These are phyloP conservation scores for Hypomesus transpacificus DNA, from an alignment of 2,113 vertebrate genomes.

Conservation along the genomic window DNA sequence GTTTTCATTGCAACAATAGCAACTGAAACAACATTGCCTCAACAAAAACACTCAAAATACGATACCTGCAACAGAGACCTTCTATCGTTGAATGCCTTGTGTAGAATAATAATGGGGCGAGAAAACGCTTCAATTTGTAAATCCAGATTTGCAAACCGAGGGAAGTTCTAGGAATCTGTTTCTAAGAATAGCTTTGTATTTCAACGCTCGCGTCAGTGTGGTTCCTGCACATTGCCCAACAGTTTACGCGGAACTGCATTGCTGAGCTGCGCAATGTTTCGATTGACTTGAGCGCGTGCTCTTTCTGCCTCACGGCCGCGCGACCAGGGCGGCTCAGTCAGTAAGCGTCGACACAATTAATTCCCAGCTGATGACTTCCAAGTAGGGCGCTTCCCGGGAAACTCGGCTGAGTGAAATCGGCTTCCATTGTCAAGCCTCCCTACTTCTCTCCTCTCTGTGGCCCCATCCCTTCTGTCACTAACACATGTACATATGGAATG, in stretches of 20 bases:
- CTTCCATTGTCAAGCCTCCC: constrained; percentile 35
- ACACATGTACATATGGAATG: no score
- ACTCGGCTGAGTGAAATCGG: constrained; percentile 49
- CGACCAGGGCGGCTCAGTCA: constrained; percentile 9
- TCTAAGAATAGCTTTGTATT: constrained; percentile 62
- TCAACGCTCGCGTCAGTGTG: constrained; percentile 42
- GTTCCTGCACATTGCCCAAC: background rate
- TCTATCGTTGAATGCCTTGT: background rate
- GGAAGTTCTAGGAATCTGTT: constrained; percentile 60
- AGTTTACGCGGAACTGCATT: constrained; percentile 38
- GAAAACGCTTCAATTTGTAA: constrained; percentile 15
- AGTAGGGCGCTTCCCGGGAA: constrained; percentile 64
- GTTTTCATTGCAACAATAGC: no score
- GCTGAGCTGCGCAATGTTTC: constrained; percentile 16
- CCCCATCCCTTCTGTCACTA: no score
- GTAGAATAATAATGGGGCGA: background rate
- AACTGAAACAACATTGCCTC: no score
- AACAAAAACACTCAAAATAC: no score
- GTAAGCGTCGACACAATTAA: constrained; percentile 40
- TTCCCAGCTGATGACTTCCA: constrained; percentile 51
- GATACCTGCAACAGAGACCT: no score
- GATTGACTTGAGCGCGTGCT: constrained; percentile 23
- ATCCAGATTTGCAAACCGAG: constrained; percentile 29
- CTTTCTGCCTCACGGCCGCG: background rate
- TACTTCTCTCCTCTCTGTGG: background rate